Conservation (phyloP, 2,888 invertebrate genomes). For the Dascillus cervinus region DNA sequence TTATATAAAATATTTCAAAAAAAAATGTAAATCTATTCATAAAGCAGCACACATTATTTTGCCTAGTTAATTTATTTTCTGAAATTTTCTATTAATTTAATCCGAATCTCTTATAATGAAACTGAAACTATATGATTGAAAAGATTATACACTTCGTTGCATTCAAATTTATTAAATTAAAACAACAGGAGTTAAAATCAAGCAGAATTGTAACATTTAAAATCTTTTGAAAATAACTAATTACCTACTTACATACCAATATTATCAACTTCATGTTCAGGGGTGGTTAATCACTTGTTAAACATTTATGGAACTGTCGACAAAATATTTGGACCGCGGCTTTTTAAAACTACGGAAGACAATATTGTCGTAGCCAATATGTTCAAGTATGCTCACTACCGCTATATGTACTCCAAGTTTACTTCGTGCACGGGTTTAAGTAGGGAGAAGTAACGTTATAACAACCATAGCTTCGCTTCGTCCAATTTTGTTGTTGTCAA, state of each 20-base stretch:
- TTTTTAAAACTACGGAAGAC: conserved; percentile 37
- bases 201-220: neutral
- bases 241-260: conserved; percentile 27
- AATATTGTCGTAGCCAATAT: conserved; percentile 26
- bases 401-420: conserved; percentile 24
- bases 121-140: too few species aligned
- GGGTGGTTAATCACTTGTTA: conserved; percentile 24
- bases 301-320: conserved; percentile 32
- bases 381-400: conserved; percentile 17
- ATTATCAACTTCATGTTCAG: conserved; percentile 27
- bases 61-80: too few species aligned
- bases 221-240: neutral
- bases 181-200: too few species aligned
- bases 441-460: conserved; percentile 33
- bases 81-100: too few species aligned
- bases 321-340: conserved; percentile 31
- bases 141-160: too few species aligned
- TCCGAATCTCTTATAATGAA: too few species aligned
- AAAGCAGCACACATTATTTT: too few species aligned
- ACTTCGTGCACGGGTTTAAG: conserved; percentile 21
- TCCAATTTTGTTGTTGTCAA: too few species aligned
- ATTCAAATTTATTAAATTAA: too few species aligned
- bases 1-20: too few species aligned
- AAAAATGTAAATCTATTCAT: too few species aligned
- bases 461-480: too few species aligned